phyloP scores from a whole-genome alignment of 2,888 invertebrate genomes.

The Copidosoma aretas region DNA sequence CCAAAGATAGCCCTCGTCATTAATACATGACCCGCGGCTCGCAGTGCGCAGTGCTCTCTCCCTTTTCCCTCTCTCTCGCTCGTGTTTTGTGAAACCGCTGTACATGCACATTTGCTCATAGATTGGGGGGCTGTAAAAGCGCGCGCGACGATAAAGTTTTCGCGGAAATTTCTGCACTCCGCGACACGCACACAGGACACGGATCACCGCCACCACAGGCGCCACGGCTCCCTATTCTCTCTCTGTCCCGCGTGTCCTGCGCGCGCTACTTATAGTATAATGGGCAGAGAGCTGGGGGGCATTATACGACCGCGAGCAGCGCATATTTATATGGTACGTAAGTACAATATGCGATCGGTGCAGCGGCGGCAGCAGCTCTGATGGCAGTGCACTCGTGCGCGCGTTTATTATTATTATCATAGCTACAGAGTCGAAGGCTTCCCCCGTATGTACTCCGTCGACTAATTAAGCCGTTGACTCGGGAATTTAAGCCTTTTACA shows the following conservation, averaged over 20 bases:
- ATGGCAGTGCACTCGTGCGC: neutral
- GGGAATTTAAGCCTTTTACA: conserved; percentile 17
- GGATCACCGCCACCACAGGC: conserved; percentile 9
- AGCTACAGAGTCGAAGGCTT: conserved; percentile 12
- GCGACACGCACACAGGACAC: neutral
- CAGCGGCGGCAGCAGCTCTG: no score
- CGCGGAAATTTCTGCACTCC: conserved; percentile 7
- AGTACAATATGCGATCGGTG: neutral
- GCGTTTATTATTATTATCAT: no score
- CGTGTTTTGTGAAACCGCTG: neutral
- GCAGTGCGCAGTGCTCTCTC: neutral
- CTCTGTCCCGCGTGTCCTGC: neutral
- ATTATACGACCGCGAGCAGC: neutral
- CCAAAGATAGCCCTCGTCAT: conserved; percentile 1
- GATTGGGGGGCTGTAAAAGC: conserved; percentile 1
- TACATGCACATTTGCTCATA: neutral
- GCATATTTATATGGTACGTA: neutral
- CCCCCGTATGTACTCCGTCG: neutral
- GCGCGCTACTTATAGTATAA: conserved; percentile 15
- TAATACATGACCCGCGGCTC: neutral
- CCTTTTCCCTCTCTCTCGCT: no score
- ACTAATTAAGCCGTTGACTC: conserved; percentile 27
- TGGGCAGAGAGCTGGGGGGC: no score
- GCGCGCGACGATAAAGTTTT: conserved; percentile 16
- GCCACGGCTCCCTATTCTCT: no score